Percentiles rank a stretch among this genome's conserved stretches.
These are phyloP conservation scores for Lasiurus borealis DNA, from an alignment of 2,113 vertebrate species.

Conservation along the genomic window DNA sequence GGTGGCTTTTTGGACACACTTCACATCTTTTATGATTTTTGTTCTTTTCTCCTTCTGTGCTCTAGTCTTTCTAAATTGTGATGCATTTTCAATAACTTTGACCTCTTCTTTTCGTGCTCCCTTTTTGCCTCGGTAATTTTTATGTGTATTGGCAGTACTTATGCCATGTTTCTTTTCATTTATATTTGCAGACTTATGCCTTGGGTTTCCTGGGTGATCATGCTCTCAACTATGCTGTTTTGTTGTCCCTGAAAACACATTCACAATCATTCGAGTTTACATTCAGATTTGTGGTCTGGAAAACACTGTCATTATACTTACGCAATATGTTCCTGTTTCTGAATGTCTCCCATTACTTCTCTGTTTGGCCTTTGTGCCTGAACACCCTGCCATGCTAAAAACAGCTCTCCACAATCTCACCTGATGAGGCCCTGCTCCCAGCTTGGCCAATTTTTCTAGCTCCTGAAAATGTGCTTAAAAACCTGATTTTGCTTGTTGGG, in stretches of 20 bases:
- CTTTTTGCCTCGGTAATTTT: neutral
- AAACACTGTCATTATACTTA: slow-evolving; percentile 31
- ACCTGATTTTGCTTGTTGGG: neutral
- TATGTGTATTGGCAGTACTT: neutral
- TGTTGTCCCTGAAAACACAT: slow-evolving; percentile 36
- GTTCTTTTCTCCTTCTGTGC: neutral
- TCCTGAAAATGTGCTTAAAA: slow-evolving; percentile 25
- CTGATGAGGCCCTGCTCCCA: neutral
- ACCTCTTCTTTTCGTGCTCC: slow-evolving; percentile 42
- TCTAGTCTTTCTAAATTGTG: slow-evolving; percentile 18
- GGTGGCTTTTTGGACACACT: neutral
- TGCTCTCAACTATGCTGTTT: neutral
- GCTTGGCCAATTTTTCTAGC: neutral
- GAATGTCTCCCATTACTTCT: slow-evolving; percentile 24
- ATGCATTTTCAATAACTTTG: neutral
- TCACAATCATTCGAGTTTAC: slow-evolving; percentile 51
- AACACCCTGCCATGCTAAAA: neutral
- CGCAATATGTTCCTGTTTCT: neutral
- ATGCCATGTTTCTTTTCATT: slow-evolving; percentile 52
- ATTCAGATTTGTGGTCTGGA: slow-evolving; percentile 51
- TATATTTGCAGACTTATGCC: neutral
- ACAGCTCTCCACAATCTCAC: neutral
- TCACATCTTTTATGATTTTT: neutral
- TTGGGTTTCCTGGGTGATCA: slow-evolving; percentile 25
- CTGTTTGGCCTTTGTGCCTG: neutral